phyloP scores from a whole-genome alignment of 92 coral and sea anemone genomes.

The Paramuricea clavata region DNA sequence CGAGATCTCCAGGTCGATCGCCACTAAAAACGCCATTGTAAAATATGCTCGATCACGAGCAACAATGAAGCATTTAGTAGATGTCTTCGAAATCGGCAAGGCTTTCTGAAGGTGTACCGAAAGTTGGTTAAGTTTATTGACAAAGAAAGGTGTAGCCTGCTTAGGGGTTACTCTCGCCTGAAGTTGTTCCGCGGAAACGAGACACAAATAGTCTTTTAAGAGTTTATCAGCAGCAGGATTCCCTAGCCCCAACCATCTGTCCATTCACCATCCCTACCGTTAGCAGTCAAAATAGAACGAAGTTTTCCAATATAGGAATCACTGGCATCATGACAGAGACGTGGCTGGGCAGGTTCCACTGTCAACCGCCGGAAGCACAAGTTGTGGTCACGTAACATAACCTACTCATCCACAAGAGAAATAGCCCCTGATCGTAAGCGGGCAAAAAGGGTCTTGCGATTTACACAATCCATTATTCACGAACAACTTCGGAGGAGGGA shows the following conservation, averaged over 20 bases:
- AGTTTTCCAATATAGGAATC: conserved; percentile 40
- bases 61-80: background rate
- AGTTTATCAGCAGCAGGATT: conserved; percentile 25
- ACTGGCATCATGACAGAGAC: conserved; percentile 41
- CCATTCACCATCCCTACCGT: conserved; percentile 23
- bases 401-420: conserved; percentile 15
- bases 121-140: conserved; percentile 28
- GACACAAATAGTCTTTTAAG: conserved; percentile 21
- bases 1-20: conserved; percentile 43
- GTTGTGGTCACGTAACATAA: conserved; percentile 12
- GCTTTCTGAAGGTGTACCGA: background rate
- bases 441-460: background rate
- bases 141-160: conserved; percentile 38
- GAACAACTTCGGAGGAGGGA: background rate
- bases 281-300: background rate
- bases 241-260: conserved; percentile 37
- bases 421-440: conserved; percentile 13
- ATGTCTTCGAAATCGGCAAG: too few relatives aligned
- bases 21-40: conserved; percentile 40
- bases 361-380: conserved; percentile 45
- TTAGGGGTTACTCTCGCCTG: conserved; percentile 4
- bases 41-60: conserved; percentile 51
- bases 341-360: conserved; percentile 43
- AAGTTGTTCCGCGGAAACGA: background rate
- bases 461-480: background rate